phyloP scores from a whole-genome alignment of 2,797 vertebrate genomes.

The Intellagama lesueurii region DNA sequence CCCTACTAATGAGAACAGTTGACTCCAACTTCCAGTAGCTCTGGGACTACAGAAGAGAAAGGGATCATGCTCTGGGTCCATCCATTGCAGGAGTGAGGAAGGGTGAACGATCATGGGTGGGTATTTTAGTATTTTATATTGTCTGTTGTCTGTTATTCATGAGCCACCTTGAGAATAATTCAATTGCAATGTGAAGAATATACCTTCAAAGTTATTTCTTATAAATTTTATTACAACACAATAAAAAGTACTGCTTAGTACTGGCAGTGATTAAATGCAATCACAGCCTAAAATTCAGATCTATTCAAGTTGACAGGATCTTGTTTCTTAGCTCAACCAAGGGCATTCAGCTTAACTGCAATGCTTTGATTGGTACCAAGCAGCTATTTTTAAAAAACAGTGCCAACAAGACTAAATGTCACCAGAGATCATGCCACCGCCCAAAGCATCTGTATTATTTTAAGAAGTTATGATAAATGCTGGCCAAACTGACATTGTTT shows the following conservation, averaged over 20 bases:
- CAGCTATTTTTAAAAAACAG: slow-evolving; percentile 42
- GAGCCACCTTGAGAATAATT: not conserved
- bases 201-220: not conserved
- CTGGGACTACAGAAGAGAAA: not conserved
- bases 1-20: not conserved
- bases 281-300: not conserved
- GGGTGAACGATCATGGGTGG: not conserved
- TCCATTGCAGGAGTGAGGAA: not conserved
- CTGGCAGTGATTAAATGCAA: not conserved
- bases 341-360: slow-evolving; percentile 51
- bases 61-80: not conserved
- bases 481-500: slow-evolving; percentile 71
- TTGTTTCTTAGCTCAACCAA: not conserved
- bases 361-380: slow-evolving; percentile 45
- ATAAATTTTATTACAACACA: too few species aligned
- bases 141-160: not conserved
- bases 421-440: slow-evolving; percentile 64
- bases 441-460: slow-evolving; percentile 75
- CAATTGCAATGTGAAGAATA: not conserved
- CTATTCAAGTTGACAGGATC: not conserved
- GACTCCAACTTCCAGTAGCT: not conserved
- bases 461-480: slow-evolving; percentile 76
- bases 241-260: not conserved
- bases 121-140: not conserved
- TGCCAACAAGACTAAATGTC: slow-evolving; percentile 68